These are phyloP conservation scores for Ernsta delagoae DNA, from an alignment of 2,888 invertebrate genomes.

Conservation along the genomic window DNA sequence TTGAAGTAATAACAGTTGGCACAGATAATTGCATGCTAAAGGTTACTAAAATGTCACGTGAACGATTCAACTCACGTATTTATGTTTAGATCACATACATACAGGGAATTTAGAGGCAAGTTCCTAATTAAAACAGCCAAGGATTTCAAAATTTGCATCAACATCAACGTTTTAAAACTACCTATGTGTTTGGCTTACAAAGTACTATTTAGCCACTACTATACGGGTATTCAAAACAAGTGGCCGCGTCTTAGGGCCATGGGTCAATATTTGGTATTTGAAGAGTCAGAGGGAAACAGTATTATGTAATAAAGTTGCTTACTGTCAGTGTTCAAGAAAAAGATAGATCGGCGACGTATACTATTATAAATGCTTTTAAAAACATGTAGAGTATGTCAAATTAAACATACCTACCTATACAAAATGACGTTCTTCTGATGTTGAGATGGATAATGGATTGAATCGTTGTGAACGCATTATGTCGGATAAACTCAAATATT, in stretches of 20 bases:
- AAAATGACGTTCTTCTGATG: too few relatives aligned
- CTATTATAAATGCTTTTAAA: neutral
- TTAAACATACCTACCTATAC: too few relatives aligned
- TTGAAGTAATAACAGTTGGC: slow-evolving; percentile 9
- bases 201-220: slow-evolving; percentile 41
- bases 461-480: too few relatives aligned
- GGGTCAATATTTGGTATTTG: slow-evolving; percentile 82
- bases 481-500: too few relatives aligned
- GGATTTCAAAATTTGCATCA: slow-evolving; percentile 28
- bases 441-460: too few relatives aligned
- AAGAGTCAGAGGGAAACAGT: slow-evolving; percentile 53
- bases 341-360: slow-evolving; percentile 36
- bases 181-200: neutral
- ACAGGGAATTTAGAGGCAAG: slow-evolving; percentile 5
- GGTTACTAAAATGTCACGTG: slow-evolving; percentile 21
- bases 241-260: slow-evolving; percentile 61
- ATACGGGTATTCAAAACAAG: slow-evolving; percentile 55
- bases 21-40: slow-evolving; percentile 8
- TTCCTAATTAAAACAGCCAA: slow-evolving; percentile 26
- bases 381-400: neutral
- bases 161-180: neutral
- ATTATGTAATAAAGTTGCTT: slow-evolving; percentile 58
- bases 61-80: slow-evolving; percentile 16
- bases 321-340: neutral
- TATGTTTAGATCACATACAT: slow-evolving; percentile 15